Evolutionary conservation across 2,888 invertebrate genomes (phyloP), one percentile per base, ranked within the genome.

Genomic region (Brachylomia viminalis): DNA sequence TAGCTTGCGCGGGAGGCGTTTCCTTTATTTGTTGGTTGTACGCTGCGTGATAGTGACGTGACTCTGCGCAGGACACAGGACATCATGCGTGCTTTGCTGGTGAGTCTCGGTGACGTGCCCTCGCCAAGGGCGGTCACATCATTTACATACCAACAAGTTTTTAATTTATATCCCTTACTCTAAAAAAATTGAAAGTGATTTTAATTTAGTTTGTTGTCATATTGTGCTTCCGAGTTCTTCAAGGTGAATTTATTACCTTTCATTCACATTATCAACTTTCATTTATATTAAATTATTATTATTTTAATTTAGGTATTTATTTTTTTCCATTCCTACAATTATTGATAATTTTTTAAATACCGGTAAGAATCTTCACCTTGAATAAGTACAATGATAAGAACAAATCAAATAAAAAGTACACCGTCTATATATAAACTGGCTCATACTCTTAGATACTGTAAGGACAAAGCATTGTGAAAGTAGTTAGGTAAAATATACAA

Each of bases 1-100:
- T 94, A 96, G 95, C 94, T 90, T 88, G 95, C 93, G 95, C 95
- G 92, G 94, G 95, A 93, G 94, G 91, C 88, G 91, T 91, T 93
- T 94, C 95, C 95, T 96, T 96, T 96, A 96, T 96, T 96, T 96
- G 96, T 95, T 94, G 91, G 92, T 95, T 90, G 95, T 94, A 90
- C 94, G 93, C 91, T 90, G 92, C 92, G 95, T 94, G 94, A 90
- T 91, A 92, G 96, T 95, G 96, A 94, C 96, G 96, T 95, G 92
- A 87, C 87, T 91, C 92, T 74, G 64, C 84, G 87, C 70, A 80
- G 82, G 83, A 82, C 83, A 79, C 91, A 91, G 94, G 92, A 93
- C 95, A 95, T 92, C 95, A 96, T 96, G 96, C 94, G 94, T 91
- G 93, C 93, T 86, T 91, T 96, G 92, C 91, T 96, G 96, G 96